Conservation (phyloP, 2,113 vertebrate species). For the Atrichornis clamosus region DNA sequence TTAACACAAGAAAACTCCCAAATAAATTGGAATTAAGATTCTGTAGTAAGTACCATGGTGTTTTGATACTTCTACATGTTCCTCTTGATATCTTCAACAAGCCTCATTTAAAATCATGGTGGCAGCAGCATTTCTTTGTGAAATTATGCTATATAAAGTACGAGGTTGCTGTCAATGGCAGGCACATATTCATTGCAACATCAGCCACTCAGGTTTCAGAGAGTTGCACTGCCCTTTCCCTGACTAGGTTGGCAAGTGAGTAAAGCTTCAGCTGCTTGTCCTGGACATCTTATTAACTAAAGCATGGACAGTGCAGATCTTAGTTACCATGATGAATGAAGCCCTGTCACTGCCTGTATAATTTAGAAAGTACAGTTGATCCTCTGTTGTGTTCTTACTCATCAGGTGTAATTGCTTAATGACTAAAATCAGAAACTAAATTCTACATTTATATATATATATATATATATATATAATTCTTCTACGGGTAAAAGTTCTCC, state of each 20-base stretch:
- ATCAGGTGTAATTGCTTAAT: background rate
- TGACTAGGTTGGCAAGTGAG: background rate
- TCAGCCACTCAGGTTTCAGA: background rate
- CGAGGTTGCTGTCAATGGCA: background rate
- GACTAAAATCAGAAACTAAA: background rate
- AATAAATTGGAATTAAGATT: background rate
- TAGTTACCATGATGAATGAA: background rate
- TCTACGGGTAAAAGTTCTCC: background rate
- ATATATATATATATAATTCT: background rate
- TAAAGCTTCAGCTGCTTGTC: background rate
- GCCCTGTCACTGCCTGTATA: background rate
- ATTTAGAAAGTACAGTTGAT: background rate
- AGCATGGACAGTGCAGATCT: background rate
- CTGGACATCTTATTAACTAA: background rate
- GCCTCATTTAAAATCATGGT: background rate
- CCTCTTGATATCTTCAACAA: background rate
- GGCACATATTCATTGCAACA: background rate
- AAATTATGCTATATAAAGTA: background rate
- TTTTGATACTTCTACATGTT: background rate
- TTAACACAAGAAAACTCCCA: background rate
- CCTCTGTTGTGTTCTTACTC: background rate
- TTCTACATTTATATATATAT: background rate
- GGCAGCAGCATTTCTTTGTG: background rate
- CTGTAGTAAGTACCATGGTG: background rate
- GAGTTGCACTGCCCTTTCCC: background rate